phyloP scores from a whole-genome alignment of 2,113 vertebrate genomes.

The Junco hyemalis region DNA sequence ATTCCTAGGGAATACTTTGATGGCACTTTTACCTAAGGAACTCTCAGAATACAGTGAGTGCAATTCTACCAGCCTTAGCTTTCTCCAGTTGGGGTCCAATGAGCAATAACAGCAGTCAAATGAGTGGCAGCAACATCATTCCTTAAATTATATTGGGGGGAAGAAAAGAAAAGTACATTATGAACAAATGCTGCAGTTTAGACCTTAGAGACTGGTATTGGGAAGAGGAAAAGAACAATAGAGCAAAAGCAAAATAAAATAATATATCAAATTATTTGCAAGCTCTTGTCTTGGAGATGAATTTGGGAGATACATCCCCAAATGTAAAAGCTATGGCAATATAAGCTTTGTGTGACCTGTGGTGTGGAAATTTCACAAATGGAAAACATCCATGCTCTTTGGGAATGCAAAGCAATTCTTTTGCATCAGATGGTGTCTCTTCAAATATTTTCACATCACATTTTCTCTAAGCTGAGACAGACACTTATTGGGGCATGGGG shows the following conservation, averaged over 20 bases:
- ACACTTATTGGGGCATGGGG: accelerated
- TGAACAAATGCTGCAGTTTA: neutral
- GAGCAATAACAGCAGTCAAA: neutral
- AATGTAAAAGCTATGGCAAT: neutral
- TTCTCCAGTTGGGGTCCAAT: neutral
- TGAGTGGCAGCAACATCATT: neutral
- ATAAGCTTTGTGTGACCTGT: neutral
- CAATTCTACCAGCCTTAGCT: neutral
- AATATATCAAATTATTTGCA: neutral
- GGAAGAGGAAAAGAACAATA: neutral
- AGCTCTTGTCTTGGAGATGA: neutral
- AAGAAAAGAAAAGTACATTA: neutral
- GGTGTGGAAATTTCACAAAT: neutral
- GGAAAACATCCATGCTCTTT: neutral
- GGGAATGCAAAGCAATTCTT: neutral
- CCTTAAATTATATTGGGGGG: neutral
- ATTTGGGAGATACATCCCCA: neutral
- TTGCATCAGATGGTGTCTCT: neutral
- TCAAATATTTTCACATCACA: neutral
- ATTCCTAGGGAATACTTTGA: neutral
- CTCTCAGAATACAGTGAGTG: neutral
- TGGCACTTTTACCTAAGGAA: neutral
- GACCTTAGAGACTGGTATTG: neutral
- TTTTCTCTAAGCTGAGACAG: neutral
- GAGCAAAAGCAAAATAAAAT: neutral